phyloP scores from a whole-genome alignment of 2,797 vertebrate species.

The Adelosebastes latens region DNA sequence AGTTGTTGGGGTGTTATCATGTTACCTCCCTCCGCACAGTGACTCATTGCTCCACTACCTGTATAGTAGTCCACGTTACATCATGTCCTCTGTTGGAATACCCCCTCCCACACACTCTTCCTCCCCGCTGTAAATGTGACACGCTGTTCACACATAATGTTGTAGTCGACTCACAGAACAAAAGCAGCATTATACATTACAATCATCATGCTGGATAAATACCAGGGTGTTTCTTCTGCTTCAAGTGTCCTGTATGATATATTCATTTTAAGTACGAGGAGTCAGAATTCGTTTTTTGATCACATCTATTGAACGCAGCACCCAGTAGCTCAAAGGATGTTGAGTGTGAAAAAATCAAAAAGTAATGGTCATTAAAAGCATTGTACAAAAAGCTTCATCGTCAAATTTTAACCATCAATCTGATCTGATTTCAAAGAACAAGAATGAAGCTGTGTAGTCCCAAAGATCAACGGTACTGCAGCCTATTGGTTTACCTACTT shows the following conservation, averaged over 20 bases:
- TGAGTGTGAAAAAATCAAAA: no score
- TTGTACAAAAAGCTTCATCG: no score
- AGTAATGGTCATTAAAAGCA: no score
- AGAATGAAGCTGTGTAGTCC: background rate
- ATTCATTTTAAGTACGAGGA: background rate
- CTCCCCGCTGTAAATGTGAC: constrained; percentile 15
- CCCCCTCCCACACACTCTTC: constrained; percentile 61
- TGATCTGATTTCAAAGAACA: background rate
- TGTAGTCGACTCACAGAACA: background rate
- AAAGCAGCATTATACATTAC: background rate
- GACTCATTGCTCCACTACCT: constrained; percentile 62
- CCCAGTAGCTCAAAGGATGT: background rate
- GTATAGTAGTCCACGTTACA: constrained; percentile 43
- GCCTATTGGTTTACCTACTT: background rate
- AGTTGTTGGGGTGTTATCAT: constrained; percentile 21
- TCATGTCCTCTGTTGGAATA: constrained; percentile 58
- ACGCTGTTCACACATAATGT: background rate
- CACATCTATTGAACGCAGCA: background rate
- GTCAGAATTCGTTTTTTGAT: background rate
- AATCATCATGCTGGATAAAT: background rate
- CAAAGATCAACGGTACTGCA: background rate
- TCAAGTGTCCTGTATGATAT: background rate
- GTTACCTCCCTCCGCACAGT: constrained; percentile 42
- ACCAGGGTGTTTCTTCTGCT: background rate
- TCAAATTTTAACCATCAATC: background rate